Evolutionary conservation across 64 coral and sea anemone species (phyloP), one percentile per base, ranked within the genome.

Genomic region (Stylophora pistillata): DNA sequence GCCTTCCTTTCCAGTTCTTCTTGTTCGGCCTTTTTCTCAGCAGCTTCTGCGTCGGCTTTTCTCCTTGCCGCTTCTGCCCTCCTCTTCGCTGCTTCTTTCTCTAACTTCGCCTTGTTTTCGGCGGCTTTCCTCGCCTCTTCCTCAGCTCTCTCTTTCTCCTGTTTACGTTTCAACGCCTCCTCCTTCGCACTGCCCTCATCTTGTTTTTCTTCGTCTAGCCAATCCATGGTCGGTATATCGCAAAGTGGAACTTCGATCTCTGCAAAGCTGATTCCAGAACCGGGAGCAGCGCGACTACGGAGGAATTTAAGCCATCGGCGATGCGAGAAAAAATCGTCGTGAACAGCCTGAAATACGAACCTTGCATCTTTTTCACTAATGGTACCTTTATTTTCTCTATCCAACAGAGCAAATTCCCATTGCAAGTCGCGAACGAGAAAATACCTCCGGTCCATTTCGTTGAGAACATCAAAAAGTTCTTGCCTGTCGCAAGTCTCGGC

Each of bases 401-500:
- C 97, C 12, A 99, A 28, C 97, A 99, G 95, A 58, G 94, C 63
- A 87, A 99, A 99, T 71, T 99, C 97, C 97, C 97, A 99, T 17
- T 93, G 89, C 55, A 99, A 66, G 87, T 99, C 97, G 62, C 78
- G 73, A 74, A 95, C 97, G 10, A 99, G 82, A 83, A 90, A 99
- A 91, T 99, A 99, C 59, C 97, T 87, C 9, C 97, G 93, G 55
- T 99, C 97, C 97, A 99, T 95, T 82, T 99, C 97, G 93, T 95
- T 99, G 58, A 99, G 85, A 55, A 99, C 93, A 78, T 99, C 97
- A 20, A 72, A 72, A 68, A 99, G 85, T 95, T 99, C 97, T 55
- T 91, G 52, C 81, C 85, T 87, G 58, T 99, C 97, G 53, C 97
- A 99, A 88, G 97, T 93, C 34, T 99, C 93, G 21, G 81, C 72